Evolutionary conservation across 2,113 vertebrate species (phyloP), one percentile per base, ranked within the genome.

Genomic region (Cyanoliseus patagonus): DNA sequence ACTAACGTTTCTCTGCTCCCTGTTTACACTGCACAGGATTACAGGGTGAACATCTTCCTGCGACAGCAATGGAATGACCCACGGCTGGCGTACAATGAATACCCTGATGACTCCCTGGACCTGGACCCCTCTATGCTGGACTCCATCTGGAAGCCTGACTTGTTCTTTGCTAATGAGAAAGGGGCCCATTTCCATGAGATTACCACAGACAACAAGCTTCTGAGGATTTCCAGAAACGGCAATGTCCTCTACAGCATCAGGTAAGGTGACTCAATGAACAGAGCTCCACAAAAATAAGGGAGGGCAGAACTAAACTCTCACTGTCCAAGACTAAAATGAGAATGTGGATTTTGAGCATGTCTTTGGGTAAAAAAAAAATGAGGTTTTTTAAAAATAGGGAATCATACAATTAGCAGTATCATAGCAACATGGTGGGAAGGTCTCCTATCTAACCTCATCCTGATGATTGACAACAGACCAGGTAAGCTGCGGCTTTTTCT

Each of bases 131-230:
- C 99, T 69, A 99, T 99, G 99, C 95, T 99, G 98, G 99, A 99
- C 96, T 99, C 99, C 96, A 99, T 99, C 98, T 99, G 99, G 99
- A 99, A 99, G 82, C 99, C 99, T 3, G 99, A 99, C 94, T 94
- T 99, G 98, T 99, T 99, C 98, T 99, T 99, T 4, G 99, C 99
- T 91, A 99, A 99, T 1, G 99, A 99, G 98, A 99, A 99, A 85
- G 99, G 99, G 28, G 99, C 99, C 55, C 99, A 99, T 95, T 99
- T 99, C 97, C 99, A 99, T 0, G 99, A 99, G 98, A 99, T 99
- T 73, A 99, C 99, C 83, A 99, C 99, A 1, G 99, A 99, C 98
- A 99, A 99, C 98, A 99, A 99, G 95, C 97, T 99, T 94, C 97
- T 99, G 47, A 98, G 99, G 85, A 99, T 99, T 96, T 99, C 99